phyloP scores from a whole-genome alignment of 2,113 vertebrate species.

The Spea bombifrons region DNA sequence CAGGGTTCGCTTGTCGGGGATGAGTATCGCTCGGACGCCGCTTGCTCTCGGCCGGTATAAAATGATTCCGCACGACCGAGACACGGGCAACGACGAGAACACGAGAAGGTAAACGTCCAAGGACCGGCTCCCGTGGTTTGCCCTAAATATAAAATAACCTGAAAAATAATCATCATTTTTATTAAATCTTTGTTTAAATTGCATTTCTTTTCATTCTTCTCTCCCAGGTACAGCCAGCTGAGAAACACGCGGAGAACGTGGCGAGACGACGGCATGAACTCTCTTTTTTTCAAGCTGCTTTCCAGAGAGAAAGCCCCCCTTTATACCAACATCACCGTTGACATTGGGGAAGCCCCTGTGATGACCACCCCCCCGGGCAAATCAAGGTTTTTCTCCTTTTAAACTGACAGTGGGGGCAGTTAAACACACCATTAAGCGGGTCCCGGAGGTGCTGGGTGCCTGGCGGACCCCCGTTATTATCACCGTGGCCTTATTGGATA shows the following conservation, averaged over 20 bases:
- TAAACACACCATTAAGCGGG: too few species aligned
- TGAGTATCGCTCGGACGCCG: slow-evolving; percentile 59
- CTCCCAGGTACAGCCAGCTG: slow-evolving; percentile 17
- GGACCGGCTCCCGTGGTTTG: too few species aligned
- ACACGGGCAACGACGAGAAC: slow-evolving; percentile 37
- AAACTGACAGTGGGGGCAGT: too few species aligned
- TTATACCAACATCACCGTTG: slow-evolving; percentile 64
- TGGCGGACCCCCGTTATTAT: too few species aligned
- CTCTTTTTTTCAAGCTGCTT: slow-evolving; percentile 61
- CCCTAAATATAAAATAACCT: too few species aligned
- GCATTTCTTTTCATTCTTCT: neutral
- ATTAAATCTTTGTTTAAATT: too few species aligned
- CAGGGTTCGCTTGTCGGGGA: slow-evolving; percentile 62
- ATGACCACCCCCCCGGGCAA: slow-evolving; percentile 25
- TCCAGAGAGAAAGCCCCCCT: slow-evolving; percentile 56
- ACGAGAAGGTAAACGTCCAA: slow-evolving; percentile 51
- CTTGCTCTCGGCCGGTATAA: slow-evolving; percentile 60
- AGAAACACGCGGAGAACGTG: slow-evolving; percentile 57
- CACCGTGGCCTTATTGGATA: too few species aligned
- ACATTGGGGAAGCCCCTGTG: slow-evolving; percentile 56
- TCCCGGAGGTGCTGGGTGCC: too few species aligned
- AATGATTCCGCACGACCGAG: slow-evolving; percentile 52
- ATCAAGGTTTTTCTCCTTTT: slow-evolving; percentile 1
- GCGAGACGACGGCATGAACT: slow-evolving; percentile 69
- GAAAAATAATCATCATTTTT: too few species aligned